Evolutionary conservation across 2,888 invertebrate genomes (phyloP), one percentile per base, ranked within the genome.

Genomic region (Polyommatus icarus): DNA sequence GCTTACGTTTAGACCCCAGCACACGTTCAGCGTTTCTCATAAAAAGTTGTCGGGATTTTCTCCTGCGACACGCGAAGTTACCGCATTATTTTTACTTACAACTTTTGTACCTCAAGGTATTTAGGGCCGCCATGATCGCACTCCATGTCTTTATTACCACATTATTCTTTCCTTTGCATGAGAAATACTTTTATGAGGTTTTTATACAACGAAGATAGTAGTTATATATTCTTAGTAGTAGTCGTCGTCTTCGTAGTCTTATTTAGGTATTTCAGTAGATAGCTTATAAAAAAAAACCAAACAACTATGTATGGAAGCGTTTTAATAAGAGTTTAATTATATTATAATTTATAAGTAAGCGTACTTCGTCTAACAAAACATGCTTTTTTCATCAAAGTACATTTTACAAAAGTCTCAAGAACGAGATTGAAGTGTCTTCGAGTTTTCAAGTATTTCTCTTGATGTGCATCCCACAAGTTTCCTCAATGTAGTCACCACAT

Each of bases 41-140:
- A 87, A 88, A 88, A 89, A 90, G 86, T 87, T 88, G 80, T 80
- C 81, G 82, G 85, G 85, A 86, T 87, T 87, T 87, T 80, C 83
- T 77, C 73, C 59, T 83, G 82, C 81, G 80, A 81, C 81, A 81
- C 81, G 80, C 83, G 85, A 90, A 90, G 87, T 90, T 89, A 79
- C 72, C 80, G 82, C 84, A 85, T 88, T 86, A 87, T 86, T 87
- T 86, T 84, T 84, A 83, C 84, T 84, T 84, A 85, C 83, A 80
- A 82, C 84, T 82, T 82, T 82, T 82, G 79, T 83, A 81, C 80
- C 76, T 78, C 78, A 80, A 78, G 72, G 75, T 73, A 75, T 77
- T 72, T 75, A 71, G 79, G 46, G 46, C 76, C 77, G 76, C 71
- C 77, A 79, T 80, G 79, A 81, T 79, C 80, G 78, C 73, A 79